Percentiles rank a stretch among this genome's conserved stretches.
Evolutionary conservation across 1,140 invertebrate genomes (phyloP).

Genomic region (Theocolax elegans): DNA sequence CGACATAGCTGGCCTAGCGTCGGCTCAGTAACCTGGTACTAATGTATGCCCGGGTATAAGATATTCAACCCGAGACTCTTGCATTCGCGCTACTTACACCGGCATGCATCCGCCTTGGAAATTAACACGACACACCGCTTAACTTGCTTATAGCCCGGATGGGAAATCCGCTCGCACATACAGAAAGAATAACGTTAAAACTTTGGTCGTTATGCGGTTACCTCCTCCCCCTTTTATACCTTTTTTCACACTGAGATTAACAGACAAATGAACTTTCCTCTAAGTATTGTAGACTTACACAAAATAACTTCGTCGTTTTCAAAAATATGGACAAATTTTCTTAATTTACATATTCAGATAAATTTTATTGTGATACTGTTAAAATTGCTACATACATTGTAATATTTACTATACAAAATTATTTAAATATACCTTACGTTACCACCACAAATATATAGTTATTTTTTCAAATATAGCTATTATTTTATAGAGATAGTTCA

Average conservation of each 20-base stretch:
- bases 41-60: slow-evolving; percentile 21
- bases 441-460: too few species aligned
- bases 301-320: too few species aligned
- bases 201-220: slow-evolving; percentile 44
- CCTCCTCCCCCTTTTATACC: slow-evolving; percentile 9
- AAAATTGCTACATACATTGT: too few species aligned
- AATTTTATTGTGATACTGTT: too few species aligned
- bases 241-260: background rate
- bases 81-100: background rate
- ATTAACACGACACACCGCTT: slow-evolving; percentile 43
- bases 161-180: background rate
- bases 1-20: background rate
- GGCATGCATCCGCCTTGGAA: slow-evolving; percentile 33
- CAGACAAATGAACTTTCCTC: background rate
- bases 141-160: background rate
- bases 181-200: too few species aligned
- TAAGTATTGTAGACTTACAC: too few species aligned
- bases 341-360: too few species aligned
- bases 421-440: too few species aligned
- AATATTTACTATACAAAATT: too few species aligned
- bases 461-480: too few species aligned
- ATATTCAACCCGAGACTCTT: slow-evolving; percentile 39
- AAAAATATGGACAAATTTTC: too few species aligned
- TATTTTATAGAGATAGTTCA: too few species aligned
- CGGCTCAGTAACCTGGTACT: background rate